These are phyloP conservation scores for Centropus bengalensis DNA, from an alignment of 2,113 vertebrate species.

Conservation along the genomic window DNA sequence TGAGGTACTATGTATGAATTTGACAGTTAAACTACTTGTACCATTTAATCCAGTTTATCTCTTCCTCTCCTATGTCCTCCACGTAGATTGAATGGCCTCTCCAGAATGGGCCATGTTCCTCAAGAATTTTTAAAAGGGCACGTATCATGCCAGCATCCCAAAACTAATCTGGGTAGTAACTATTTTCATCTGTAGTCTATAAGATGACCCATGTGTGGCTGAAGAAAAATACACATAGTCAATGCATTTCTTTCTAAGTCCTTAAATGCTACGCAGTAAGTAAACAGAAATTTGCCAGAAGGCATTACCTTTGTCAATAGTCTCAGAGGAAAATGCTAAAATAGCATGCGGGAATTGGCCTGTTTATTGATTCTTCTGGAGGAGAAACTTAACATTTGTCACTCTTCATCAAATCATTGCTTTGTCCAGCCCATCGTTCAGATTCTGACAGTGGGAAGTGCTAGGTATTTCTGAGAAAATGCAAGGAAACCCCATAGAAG, in stretches of 20 bases:
- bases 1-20: neutral
- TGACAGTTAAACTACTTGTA: neutral
- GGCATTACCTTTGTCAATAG: neutral
- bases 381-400: neutral
- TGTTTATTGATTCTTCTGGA: neutral
- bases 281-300: neutral
- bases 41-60: neutral
- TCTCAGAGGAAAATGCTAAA: neutral
- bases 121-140: neutral
- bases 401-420: neutral
- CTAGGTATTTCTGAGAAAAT: neutral
- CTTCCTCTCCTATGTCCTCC: neutral
- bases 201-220: neutral
- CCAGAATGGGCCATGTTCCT: neutral
- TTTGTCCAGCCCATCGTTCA: neutral
- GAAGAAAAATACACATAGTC: neutral
- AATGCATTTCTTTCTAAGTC: neutral
- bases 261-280: neutral
- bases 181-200: neutral
- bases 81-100: neutral
- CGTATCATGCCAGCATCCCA: rapidly evolving
- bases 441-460: neutral
- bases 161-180: neutral
- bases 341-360: neutral
- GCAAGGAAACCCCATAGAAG: neutral